Conservation (phyloP, 2,113 vertebrate genomes). For the Microcebus lehilahytsara region DNA sequence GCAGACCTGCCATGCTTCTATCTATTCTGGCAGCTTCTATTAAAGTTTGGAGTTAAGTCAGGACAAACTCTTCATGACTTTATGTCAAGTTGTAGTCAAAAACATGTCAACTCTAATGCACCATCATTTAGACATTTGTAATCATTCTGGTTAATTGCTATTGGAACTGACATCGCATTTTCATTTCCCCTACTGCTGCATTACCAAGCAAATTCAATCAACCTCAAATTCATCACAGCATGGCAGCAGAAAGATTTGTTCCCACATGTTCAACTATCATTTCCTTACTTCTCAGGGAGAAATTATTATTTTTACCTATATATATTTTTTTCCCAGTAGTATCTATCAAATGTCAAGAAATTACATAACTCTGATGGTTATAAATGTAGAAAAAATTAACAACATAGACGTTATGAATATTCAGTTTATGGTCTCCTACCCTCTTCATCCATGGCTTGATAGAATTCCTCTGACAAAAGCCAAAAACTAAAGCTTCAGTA, state of each 20-base stretch:
- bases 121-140: slow-evolving; percentile 34
- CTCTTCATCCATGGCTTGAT: background rate
- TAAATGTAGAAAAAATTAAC: slow-evolving; percentile 8
- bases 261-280: background rate
- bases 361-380: background rate
- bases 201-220: background rate
- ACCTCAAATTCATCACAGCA: slow-evolving; percentile 26
- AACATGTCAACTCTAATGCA: slow-evolving; percentile 38
- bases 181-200: background rate
- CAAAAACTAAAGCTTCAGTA: background rate
- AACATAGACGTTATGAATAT: background rate
- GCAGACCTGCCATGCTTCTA: background rate
- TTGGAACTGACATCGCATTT: slow-evolving; percentile 22
- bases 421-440: background rate
- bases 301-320: background rate
- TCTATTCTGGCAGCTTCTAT: background rate
- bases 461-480: background rate
- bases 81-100: slow-evolving; percentile 32
- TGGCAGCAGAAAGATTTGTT: background rate
- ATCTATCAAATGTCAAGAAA: slow-evolving; percentile 22
- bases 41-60: background rate
- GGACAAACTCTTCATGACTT: slow-evolving; percentile 3
- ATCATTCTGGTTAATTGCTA: slow-evolving; percentile 49
- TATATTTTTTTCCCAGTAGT: background rate
- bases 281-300: slow-evolving; percentile 4